Evolutionary conservation across 1,140 invertebrate genomes (phyloP).

Genomic region (Drosophila nikananu): DNA sequence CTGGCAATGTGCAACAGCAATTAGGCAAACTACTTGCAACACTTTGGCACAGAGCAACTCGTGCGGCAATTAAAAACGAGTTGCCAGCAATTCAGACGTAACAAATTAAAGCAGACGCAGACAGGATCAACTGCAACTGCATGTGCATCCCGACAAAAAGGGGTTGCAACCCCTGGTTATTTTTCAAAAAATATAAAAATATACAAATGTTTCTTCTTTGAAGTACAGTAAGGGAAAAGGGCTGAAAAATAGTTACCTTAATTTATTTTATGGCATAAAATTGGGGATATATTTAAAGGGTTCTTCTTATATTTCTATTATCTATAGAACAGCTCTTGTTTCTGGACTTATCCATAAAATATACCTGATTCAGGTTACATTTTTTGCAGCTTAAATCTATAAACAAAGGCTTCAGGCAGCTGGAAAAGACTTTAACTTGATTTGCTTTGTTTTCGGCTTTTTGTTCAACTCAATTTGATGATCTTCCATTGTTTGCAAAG

Average conservation of each 20-base stretch:
- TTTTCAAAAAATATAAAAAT: background rate
- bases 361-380: background rate
- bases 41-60: constrained; percentile 37
- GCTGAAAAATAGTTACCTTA: background rate
- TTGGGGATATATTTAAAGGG: background rate
- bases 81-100: constrained; percentile 51
- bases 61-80: constrained; percentile 54
- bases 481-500: constrained; percentile 19
- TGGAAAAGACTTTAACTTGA: constrained; percentile 50
- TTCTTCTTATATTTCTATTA: background rate
- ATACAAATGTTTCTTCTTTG: background rate
- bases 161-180: constrained; percentile 43
- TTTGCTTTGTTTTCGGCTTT: constrained; percentile 9
- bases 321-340: background rate
- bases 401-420: constrained; percentile 23
- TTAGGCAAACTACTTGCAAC: constrained; percentile 42
- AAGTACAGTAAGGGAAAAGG: background rate
- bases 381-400: background rate
- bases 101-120: constrained; percentile 46
- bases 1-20: constrained; percentile 68
- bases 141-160: constrained; percentile 29
- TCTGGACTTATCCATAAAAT: background rate
- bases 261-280: no score
- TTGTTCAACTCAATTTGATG: constrained; percentile 28
- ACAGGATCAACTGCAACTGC: constrained; percentile 55